Conservation (phyloP, 2,113 vertebrate genomes). For the Hippopotamus amphibius region DNA sequence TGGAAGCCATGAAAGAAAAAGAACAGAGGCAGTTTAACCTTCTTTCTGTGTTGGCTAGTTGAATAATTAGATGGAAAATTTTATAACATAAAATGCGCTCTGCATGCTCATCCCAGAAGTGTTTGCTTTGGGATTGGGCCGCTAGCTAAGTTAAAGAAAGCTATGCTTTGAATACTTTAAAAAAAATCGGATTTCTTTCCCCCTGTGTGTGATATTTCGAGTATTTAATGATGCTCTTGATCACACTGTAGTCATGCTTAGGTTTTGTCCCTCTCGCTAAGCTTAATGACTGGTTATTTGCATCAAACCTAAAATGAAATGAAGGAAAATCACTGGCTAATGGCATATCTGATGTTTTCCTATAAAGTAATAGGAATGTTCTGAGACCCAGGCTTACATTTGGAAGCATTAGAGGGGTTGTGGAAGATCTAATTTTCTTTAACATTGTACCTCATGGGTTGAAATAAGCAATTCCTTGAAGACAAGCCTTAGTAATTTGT, state of each 20-base stretch:
- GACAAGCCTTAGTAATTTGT: background rate
- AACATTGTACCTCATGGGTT: background rate
- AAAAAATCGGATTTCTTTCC: background rate
- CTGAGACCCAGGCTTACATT: background rate
- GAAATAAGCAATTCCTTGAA: background rate
- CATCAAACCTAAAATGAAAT: background rate
- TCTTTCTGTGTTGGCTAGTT: background rate
- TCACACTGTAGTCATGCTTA: background rate
- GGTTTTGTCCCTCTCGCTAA: background rate
- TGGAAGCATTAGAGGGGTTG: background rate
- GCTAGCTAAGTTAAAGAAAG: background rate
- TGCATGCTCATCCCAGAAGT: background rate
- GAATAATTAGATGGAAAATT: background rate
- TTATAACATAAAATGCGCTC: background rate
- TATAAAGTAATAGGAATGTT: background rate
- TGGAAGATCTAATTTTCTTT: slow-evolving; percentile 5
- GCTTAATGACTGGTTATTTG: background rate
- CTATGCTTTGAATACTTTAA: background rate
- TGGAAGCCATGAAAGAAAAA: background rate
- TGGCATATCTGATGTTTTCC: background rate
- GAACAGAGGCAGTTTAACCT: background rate
- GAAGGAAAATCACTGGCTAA: background rate
- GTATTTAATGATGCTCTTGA: background rate
- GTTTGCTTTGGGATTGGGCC: background rate
- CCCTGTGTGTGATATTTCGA: background rate